Percentiles rank a stretch among this genome's conserved stretches.
Evolutionary conservation across 2,113 vertebrate genomes (phyloP).

Genomic region (Geococcyx californianus): DNA sequence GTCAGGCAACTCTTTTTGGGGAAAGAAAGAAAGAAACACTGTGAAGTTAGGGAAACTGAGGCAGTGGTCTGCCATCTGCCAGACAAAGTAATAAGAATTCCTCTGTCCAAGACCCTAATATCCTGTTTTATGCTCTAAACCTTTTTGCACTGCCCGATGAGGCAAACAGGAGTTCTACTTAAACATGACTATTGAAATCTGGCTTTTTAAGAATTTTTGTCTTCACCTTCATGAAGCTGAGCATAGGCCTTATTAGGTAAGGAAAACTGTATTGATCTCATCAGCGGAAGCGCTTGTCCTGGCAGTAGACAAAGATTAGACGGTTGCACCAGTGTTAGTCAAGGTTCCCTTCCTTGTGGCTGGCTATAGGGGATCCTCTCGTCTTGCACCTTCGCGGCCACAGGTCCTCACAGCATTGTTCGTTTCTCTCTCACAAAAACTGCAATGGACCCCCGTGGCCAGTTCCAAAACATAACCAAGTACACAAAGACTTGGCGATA

Average conservation of each 20-base stretch:
- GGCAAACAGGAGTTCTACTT: background rate
- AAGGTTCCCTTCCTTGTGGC: background rate
- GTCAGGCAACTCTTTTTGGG: background rate
- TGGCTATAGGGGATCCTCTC: background rate
- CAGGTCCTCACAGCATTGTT: background rate
- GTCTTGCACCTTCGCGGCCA: background rate
- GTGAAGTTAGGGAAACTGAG: slow-evolving; percentile 5
- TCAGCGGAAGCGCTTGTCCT: slow-evolving; percentile 24
- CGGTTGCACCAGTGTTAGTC: background rate
- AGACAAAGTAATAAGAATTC: background rate
- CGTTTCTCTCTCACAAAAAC: background rate
- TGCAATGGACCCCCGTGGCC: too few species aligned
- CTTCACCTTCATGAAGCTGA: slow-evolving; percentile 31
- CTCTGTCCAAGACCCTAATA: background rate
- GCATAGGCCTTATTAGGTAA: slow-evolving; percentile 38
- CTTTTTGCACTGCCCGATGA: background rate
- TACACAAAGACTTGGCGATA: background rate
- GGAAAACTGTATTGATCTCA: slow-evolving; percentile 37
- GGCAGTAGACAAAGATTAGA: slow-evolving; percentile 19
- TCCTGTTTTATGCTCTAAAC: background rate
- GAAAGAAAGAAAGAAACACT: background rate
- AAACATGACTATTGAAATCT: background rate
- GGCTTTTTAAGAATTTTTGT: slow-evolving; percentile 32
- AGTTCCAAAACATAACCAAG: background rate
- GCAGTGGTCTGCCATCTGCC: background rate